Evolutionary conservation across 53 echinoderm and acorn worm genomes (phyloP).

Genomic region (Holothuria leucospilota): DNA sequence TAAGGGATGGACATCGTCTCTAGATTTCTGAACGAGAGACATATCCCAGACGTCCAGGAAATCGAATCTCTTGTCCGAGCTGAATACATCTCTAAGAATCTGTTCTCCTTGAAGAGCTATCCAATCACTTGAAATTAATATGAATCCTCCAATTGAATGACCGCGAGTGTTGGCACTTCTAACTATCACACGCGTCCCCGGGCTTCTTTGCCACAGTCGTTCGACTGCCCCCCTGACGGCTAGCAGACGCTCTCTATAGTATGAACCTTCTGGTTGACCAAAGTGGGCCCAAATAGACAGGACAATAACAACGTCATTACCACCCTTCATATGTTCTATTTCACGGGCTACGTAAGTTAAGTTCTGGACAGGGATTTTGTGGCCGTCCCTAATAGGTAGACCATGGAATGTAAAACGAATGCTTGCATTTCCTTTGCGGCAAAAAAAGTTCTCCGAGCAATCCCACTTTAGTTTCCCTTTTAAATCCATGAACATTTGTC

Average conservation of each 20-base stretch:
- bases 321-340: conserved; percentile 43
- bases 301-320: conserved; percentile 10
- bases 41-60: conserved; percentile 65
- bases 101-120: conserved; percentile 38
- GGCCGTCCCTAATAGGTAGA: conserved; percentile 27
- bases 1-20: conserved; percentile 41
- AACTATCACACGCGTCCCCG: conserved; percentile 46
- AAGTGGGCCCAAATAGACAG: conserved; percentile 62
- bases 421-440: neutral
- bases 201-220: conserved; percentile 55
- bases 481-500: conserved; percentile 50
- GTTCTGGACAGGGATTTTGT: neutral
- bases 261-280: conserved; percentile 41
- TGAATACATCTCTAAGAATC: conserved; percentile 36
- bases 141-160: conserved; percentile 27
- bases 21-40: conserved; percentile 54
- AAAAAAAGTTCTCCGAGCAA: neutral
- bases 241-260: conserved; percentile 47
- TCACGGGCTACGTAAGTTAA: conserved; percentile 51
- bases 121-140: conserved; percentile 55
- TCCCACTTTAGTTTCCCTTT: neutral
- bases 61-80: conserved; percentile 19
- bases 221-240: conserved; percentile 35
- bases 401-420: conserved; percentile 50
- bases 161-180: conserved; percentile 56